These are phyloP conservation scores for Timema cristinae DNA, from an alignment of 2,888 invertebrate species.

Conservation along the genomic window DNA sequence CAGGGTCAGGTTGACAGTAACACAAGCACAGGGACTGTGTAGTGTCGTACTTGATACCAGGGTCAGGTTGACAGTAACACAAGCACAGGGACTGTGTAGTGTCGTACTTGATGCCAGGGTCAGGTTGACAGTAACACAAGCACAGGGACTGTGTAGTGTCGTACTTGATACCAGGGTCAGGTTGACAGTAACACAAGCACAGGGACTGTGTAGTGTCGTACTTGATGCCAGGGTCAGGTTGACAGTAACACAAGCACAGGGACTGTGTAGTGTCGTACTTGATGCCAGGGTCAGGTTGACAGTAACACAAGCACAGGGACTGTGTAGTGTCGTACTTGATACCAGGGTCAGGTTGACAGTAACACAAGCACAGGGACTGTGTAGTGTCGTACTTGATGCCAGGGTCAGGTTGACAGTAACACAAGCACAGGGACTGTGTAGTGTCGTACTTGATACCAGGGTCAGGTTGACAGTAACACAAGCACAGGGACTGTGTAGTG, in stretches of 20 bases:
- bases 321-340: not conserved
- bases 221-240: too few relatives aligned
- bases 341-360: not conserved
- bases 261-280: not conserved
- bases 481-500: too few relatives aligned
- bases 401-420: too few relatives aligned
- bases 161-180: slow-evolving; percentile 60
- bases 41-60: not conserved
- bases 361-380: too few relatives aligned
- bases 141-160: slow-evolving; percentile 57
- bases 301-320: too few relatives aligned
- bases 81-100: not conserved
- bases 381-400: too few relatives aligned
- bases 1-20: not conserved
- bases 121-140: not conserved
- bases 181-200: too few relatives aligned
- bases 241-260: too few relatives aligned
- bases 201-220: too few relatives aligned
- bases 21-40: not conserved
- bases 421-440: too few relatives aligned
- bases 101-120: not conserved
- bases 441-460: too few relatives aligned
- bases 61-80: not conserved
- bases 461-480: too few relatives aligned
- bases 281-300: not conserved